Conservation (phyloP, 2,113 vertebrate species). For the Odontophorus gujanensis region DNA sequence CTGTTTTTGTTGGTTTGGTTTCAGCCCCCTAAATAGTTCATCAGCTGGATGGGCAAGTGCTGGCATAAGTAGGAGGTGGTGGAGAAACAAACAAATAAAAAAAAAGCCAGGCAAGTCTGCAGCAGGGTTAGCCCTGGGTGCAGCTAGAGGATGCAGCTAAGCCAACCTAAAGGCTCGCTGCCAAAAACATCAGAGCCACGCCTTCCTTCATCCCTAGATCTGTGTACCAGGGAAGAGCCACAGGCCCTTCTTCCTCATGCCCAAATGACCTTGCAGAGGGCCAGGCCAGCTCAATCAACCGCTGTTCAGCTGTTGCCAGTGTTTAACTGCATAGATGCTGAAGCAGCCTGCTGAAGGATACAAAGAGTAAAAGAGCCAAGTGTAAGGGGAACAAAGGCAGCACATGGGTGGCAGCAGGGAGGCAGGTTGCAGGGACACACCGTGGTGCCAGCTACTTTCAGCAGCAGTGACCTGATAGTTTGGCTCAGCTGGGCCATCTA, state of each 20-base stretch:
- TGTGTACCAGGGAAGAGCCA: background rate
- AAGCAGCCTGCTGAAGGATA: fast-evolving
- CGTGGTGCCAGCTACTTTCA: background rate
- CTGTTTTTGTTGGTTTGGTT: background rate
- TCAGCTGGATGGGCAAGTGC: background rate
- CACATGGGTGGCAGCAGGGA: background rate
- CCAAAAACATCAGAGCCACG: background rate
- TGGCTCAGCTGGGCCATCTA: slow-evolving; percentile 34
- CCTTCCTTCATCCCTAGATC: slow-evolving; percentile 2
- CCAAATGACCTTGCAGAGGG: background rate
- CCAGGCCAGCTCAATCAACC: background rate
- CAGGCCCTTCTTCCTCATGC: background rate
- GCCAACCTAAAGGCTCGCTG: background rate
- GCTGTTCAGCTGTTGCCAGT: background rate
- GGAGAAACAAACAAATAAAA: background rate
- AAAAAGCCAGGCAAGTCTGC: background rate
- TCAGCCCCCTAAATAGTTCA: background rate
- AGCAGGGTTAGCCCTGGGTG: background rate
- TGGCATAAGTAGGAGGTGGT: background rate
- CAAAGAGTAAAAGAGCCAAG: background rate
- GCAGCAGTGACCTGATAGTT: slow-evolving; percentile 32
- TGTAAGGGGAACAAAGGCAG: background rate
- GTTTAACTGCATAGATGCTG: background rate
- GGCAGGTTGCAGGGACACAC: background rate
- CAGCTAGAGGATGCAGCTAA: background rate